Base-by-base conservation (phyloP, 2,113 vertebrate genomes). In the Oncorhynchus tshawytscha region DNA sequence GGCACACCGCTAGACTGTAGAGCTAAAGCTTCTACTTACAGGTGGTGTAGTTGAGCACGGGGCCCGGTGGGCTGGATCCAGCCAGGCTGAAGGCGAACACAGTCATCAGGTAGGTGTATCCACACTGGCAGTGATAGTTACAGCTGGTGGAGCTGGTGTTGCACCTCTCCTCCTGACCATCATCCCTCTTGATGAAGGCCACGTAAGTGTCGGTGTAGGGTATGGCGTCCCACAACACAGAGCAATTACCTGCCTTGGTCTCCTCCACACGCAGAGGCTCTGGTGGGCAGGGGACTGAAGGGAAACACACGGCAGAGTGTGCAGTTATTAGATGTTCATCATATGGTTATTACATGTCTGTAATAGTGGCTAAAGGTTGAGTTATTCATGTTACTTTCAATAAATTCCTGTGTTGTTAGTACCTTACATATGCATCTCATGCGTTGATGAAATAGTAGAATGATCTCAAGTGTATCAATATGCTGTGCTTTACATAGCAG, bases 101-200 rank as follows among this genome's bases (percentile, higher is more conserved):
- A 68, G 91, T 95, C 75, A 96, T 88, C 78, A 97, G 93, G 72
- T 95, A 97, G 0, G 94, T 96, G 91, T 95, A 95, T 67, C 97
- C 96, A 31, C 97, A 99, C 49, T 89, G 81, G 0, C 95, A 96
- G 68, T 81, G 84, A 83, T 93, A 98, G 81, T 78, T 81, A 84
- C 96, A 98, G 49, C 75, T 91, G 67, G 87, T 93, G 76, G 73
- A 31, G 11, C 93, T 95, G 24, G 95, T 96, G 81, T 96, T 97
- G 87, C 96, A 97, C 73, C 81, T 90, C 15, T 90, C 90, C 84
- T 96, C 95, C 2, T 88, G 80, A 3, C 95, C 95, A 3, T 96
- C 94, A 1, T 92, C 91, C 1, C 91, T 94, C 86, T 96, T 96
- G 81, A 98, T 93, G 82, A 95, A 95, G 70, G 91, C 94, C 34